Conservation (phyloP, 2,888 invertebrate genomes). For the Philereme vetulata region DNA sequence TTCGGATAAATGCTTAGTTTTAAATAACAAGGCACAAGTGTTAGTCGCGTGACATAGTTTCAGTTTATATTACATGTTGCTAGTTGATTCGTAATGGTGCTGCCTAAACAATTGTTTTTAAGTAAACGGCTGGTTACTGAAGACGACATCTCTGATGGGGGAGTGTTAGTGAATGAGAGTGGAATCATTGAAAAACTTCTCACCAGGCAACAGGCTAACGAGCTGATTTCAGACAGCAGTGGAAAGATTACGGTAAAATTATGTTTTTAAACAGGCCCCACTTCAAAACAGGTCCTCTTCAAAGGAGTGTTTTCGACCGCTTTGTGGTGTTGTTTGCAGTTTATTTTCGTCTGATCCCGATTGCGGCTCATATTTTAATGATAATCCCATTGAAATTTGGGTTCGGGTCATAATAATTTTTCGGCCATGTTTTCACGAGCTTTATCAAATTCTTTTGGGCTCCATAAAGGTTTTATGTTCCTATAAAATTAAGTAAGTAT, state of each 20-base stretch:
- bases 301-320: constrained; percentile 10
- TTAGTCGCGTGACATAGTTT: constrained; percentile 43
- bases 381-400: constrained; percentile 7
- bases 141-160: constrained; percentile 80
- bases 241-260: constrained; percentile 80
- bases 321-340: constrained; percentile 11
- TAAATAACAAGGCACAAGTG: constrained; percentile 39
- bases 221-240: constrained; percentile 69
- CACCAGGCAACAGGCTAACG: constrained; percentile 70
- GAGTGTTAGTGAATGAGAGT: constrained; percentile 82
- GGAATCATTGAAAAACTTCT: constrained; percentile 84
- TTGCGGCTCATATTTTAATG: constrained; percentile 7
- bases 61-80: constrained; percentile 20
- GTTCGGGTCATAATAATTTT: constrained; percentile 19
- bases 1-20: constrained; percentile 45
- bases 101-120: constrained; percentile 68
- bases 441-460: constrained; percentile 9
- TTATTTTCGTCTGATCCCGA: constrained; percentile 9
- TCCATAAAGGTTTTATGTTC: constrained; percentile 8
- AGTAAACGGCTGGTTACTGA: constrained; percentile 80
- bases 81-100: constrained; percentile 47
- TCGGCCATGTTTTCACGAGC: constrained; percentile 16
- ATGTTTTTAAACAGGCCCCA: constrained; percentile 3
- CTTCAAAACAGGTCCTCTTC: constrained; percentile 10
- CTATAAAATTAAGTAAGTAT: constrained; percentile 15